Evolutionary conservation across 1,140 invertebrate species (phyloP).

Genomic region (Drosophila arawakana): DNA sequence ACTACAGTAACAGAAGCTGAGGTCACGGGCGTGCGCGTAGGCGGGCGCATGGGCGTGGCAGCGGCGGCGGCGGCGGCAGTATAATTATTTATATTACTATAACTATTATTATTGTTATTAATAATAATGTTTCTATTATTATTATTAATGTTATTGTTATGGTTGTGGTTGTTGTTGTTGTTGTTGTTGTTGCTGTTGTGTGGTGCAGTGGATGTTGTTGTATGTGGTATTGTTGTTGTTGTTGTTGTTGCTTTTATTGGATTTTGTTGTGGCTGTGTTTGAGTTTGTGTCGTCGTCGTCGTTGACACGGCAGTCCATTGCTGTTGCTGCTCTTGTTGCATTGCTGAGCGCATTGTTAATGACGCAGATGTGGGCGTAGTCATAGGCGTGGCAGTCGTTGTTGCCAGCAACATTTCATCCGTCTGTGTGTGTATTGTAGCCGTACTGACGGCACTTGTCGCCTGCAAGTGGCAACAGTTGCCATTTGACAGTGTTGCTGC

Average conservation of each 20-base stretch:
- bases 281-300: constrained; percentile 56
- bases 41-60: constrained; percentile 45
- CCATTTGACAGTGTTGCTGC: constrained; percentile 57
- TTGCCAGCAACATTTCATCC: constrained; percentile 55
- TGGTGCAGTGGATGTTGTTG: constrained; percentile 36
- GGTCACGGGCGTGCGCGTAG: constrained; percentile 62
- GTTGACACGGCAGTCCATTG: constrained; percentile 76
- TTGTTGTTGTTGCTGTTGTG: constrained; percentile 26
- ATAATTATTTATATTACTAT: constrained; percentile 53
- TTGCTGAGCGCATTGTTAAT: constrained; percentile 56
- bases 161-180: constrained; percentile 25
- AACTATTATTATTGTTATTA: constrained; percentile 30
- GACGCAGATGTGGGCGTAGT: constrained; percentile 21
- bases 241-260: constrained; percentile 29
- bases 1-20: constrained; percentile 84
- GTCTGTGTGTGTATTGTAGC: constrained; percentile 77
- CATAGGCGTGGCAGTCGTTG: neutral
- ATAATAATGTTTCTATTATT: constrained; percentile 25
- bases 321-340: constrained; percentile 70
- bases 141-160: constrained; percentile 6
- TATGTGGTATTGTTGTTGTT: constrained; percentile 35
- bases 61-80: constrained; percentile 43
- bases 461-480: constrained; percentile 48
- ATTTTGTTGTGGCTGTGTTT: constrained; percentile 53
- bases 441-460: constrained; percentile 47